These are phyloP conservation scores for Halocaridina rubra DNA, from an alignment of 2,888 invertebrate genomes.

Conservation along the genomic window DNA sequence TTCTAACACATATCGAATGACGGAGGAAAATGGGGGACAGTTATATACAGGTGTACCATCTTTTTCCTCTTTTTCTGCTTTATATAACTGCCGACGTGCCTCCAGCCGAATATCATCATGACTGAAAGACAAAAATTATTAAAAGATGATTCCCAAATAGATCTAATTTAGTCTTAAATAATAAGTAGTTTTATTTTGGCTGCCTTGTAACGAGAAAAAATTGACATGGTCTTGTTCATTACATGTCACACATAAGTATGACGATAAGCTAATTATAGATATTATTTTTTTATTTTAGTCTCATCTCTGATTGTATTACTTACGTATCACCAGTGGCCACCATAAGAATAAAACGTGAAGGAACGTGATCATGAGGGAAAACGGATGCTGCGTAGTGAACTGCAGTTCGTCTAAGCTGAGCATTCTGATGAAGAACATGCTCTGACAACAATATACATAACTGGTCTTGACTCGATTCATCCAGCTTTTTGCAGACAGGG, in stretches of 20 bases:
- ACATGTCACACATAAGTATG: too few species aligned
- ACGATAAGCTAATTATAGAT: too few species aligned
- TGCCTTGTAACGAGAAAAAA: too few species aligned
- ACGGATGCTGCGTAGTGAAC: conserved; percentile 84
- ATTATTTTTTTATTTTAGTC: too few species aligned
- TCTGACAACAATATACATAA: conserved; percentile 78
- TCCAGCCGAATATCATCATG: conserved; percentile 82
- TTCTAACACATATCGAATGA: conserved; percentile 79
- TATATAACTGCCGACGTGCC: conserved; percentile 81
- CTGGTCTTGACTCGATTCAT: conserved; percentile 68
- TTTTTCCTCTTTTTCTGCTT: conserved; percentile 73
- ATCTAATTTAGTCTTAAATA: too few species aligned
- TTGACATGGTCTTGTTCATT: too few species aligned
- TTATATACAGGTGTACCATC: conserved; percentile 67
- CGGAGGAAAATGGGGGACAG: conserved; percentile 79
- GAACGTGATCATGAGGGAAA: conserved; percentile 84
- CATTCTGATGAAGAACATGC: conserved; percentile 81
- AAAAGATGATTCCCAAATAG: too few species aligned
- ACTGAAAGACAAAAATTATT: conserved; percentile 69
- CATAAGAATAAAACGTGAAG: conserved; percentile 84
- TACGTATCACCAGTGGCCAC: conserved; percentile 87
- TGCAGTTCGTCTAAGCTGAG: conserved; percentile 84
- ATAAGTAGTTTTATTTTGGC: too few species aligned
- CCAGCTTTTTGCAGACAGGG: conserved; percentile 67
- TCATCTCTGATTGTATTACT: too few species aligned